Evolutionary conservation across 2,113 vertebrate species (phyloP).

Genomic region (Acanthisitta chloris): DNA sequence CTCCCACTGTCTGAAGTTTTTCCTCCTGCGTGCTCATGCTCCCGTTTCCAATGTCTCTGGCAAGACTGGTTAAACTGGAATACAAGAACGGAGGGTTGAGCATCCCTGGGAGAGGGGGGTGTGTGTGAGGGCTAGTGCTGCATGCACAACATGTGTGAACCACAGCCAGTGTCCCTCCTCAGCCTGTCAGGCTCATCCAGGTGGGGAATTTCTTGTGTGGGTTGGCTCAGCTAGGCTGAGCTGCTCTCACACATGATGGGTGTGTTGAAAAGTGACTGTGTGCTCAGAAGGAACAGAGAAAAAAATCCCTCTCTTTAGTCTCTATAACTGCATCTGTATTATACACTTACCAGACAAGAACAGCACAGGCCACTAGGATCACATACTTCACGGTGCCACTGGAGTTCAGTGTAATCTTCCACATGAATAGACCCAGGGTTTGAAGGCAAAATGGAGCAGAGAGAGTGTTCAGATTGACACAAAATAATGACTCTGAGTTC

Average conservation of each 20-base stretch:
- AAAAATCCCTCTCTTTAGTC: background rate
- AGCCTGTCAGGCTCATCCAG: background rate
- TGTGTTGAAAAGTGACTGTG: background rate
- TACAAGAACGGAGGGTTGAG: background rate
- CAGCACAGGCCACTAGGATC: background rate
- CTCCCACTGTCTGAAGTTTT: background rate
- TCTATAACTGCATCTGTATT: background rate
- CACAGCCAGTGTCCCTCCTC: background rate
- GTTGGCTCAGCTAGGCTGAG: background rate
- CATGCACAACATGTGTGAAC: background rate
- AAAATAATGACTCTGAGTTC: background rate
- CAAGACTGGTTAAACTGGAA: background rate
- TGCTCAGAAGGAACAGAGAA: background rate
- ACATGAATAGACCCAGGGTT: background rate
- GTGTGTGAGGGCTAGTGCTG: fast-evolving
- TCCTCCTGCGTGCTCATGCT: background rate
- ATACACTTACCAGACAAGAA: background rate
- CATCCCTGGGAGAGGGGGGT: background rate
- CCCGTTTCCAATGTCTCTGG: background rate
- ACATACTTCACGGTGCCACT: fast-evolving
- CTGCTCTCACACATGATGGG: background rate
- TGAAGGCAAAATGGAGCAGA: background rate
- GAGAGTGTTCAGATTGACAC: background rate
- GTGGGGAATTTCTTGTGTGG: background rate
- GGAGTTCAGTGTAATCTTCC: background rate